A percentile compares a stretch with the other conserved stretches of the same genome.
phyloP scores from a whole-genome alignment of 2,113 vertebrate genomes.

The Oryzias woworae region DNA sequence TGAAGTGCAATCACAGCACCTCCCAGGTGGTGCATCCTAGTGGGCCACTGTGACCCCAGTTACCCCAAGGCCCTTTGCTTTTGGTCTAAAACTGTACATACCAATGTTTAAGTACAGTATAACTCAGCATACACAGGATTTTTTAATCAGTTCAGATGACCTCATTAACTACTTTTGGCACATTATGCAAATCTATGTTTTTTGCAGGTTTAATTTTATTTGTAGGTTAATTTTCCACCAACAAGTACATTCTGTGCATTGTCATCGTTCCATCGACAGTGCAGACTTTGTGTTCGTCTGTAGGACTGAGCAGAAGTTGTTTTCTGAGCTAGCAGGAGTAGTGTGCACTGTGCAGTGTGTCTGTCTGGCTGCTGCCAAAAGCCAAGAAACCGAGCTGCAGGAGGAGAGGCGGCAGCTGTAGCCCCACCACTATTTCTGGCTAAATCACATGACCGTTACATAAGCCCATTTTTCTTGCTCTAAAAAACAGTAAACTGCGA shows the following conservation, averaged over 20 bases:
- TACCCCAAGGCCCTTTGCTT: slow-evolving; percentile 30
- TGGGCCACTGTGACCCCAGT: slow-evolving; percentile 31
- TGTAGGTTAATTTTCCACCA: slow-evolving; percentile 15
- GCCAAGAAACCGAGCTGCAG: slow-evolving; percentile 78
- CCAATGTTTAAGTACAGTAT: too few relatives aligned
- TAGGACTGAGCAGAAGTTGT: slow-evolving; percentile 70
- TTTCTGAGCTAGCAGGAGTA: slow-evolving; percentile 69
- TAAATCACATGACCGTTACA: slow-evolving; percentile 84
- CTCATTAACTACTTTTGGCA: not conserved
- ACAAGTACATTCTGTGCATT: slow-evolving; percentile 31
- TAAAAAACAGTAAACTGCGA: slow-evolving; percentile 85
- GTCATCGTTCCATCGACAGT: slow-evolving; percentile 34
- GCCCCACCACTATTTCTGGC: slow-evolving; percentile 84
- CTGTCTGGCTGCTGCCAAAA: slow-evolving; percentile 77
- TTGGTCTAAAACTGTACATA: not conserved
- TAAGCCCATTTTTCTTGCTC: slow-evolving; percentile 87
- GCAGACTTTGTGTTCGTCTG: slow-evolving; percentile 57
- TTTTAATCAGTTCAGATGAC: too few relatives aligned
- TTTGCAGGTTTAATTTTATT: not conserved
- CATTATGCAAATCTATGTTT: not conserved
- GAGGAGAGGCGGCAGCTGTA: slow-evolving; percentile 82
- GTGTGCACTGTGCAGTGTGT: slow-evolving; percentile 72
- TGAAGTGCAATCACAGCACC: slow-evolving; percentile 23
- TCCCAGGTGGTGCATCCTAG: slow-evolving; percentile 35
- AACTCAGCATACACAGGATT: too few relatives aligned